Evolutionary conservation across 2,113 vertebrate species (phyloP).

Genomic region (Saguinus imperator): DNA sequence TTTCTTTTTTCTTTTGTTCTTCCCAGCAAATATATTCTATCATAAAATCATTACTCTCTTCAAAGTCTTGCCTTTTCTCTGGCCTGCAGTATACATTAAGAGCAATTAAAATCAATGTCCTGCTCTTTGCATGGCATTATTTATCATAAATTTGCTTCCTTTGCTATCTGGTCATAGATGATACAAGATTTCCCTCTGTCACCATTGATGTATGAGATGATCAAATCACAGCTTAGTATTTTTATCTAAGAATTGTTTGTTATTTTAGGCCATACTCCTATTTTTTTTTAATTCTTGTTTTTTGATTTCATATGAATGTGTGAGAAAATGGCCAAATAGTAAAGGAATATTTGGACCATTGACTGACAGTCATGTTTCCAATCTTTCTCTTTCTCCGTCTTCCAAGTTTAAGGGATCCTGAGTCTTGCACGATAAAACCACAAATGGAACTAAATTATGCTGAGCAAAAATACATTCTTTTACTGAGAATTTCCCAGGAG

Average conservation of each 20-base stretch:
- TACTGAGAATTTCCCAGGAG: constrained; percentile 79
- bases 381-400: background rate
- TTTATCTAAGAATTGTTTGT: background rate
- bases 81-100: constrained; percentile 37
- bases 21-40: no score
- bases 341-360: background rate
- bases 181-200: background rate
- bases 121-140: background rate
- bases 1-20: background rate
- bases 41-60: background rate
- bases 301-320: constrained; percentile 1
- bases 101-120: constrained; percentile 34
- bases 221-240: background rate
- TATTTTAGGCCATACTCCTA: background rate
- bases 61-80: constrained; percentile 36
- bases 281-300: constrained; percentile 12
- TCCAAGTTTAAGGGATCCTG: constrained; percentile 44
- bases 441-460: constrained; percentile 73
- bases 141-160: constrained; percentile 38
- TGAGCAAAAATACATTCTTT: constrained; percentile 76
- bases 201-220: background rate
- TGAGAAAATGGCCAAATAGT: constrained; percentile 16
- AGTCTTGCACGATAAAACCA: constrained; percentile 55
- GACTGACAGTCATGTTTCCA: background rate
- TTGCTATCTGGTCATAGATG: background rate